Evolutionary conservation across 2,888 invertebrate species (phyloP), one percentile per base, ranked within the genome.

Genomic region (Belgica antarctica): DNA sequence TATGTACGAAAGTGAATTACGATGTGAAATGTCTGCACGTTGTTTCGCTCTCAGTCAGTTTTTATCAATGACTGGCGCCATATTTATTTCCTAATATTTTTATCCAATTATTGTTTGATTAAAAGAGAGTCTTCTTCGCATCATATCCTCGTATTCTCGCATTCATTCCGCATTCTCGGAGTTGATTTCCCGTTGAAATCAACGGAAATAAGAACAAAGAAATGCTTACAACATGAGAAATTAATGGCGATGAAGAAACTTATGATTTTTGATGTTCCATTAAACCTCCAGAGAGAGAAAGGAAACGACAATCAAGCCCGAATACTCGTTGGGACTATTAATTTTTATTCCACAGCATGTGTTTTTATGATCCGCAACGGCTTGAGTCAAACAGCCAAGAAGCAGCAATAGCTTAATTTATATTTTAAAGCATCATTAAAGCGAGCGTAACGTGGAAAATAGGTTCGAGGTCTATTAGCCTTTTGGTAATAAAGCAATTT

Each of bases 51-150:
- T 41, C 10, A 41, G 12, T 12, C 41, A 12, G 41, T 12, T 15
- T 41, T 41, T 41, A 41, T 41, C 41, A 41, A 41, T 10, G n/a
- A n/a, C 41, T 41, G 41, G 41, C 41, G 41, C 41, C 41, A 41
- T 2, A 15, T 15, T 41, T 15, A 5, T 15, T 41, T n/a, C 8
- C 41, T 15, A 41, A 41, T 15, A 41, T 41, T 41, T 41, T 41
- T n/a, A 41, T 41, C 41, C 41, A 41, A 41, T 41, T 41, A 41
- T 41, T 41, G 41, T 41, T 41, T 41, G 41, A 41, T 41, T 41
- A 41, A 41, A 15, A 41, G n/a, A 41, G 41, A 41, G n/a, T 41
- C 15, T 41, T 41, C 4, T 34, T 34, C n/a, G n/a, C n/a, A n/a
- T n/a, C n/a, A n/a, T n/a, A n/a, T n/a, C n/a, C n/a, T n/a, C n/a